Evolutionary conservation across 2,797 vertebrate species (phyloP).

Genomic region (Sebastes variabilis): DNA sequence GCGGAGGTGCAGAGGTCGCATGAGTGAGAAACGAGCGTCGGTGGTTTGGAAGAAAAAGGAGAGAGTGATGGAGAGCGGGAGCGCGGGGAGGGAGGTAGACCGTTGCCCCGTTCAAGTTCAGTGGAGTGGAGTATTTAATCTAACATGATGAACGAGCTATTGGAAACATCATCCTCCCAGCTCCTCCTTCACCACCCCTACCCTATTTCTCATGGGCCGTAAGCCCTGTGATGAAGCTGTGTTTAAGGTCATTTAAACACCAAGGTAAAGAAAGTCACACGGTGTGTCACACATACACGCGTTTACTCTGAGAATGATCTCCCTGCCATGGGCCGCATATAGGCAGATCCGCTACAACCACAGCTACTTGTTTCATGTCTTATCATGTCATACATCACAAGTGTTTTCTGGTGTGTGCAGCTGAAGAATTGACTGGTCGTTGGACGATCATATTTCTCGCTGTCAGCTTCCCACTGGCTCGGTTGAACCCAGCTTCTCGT

Average conservation of each 20-base stretch:
- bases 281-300: slow-evolving; percentile 6
- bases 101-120: slow-evolving; percentile 77
- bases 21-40: slow-evolving; percentile 48
- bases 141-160: slow-evolving; percentile 85
- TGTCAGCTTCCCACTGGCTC: not conserved
- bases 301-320: slow-evolving; percentile 12
- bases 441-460: slow-evolving; percentile 6
- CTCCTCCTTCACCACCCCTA: slow-evolving; percentile 54
- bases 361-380: slow-evolving; percentile 14
- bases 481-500: not conserved
- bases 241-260: slow-evolving; percentile 73
- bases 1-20: slow-evolving; percentile 28
- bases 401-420: not conserved
- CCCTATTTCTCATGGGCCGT: slow-evolving; percentile 53
- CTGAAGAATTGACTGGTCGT: slow-evolving; percentile 23
- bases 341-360: slow-evolving; percentile 14
- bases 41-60: slow-evolving; percentile 46
- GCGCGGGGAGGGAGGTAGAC: slow-evolving; percentile 58
- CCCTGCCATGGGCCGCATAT: not conserved
- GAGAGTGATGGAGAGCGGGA: slow-evolving; percentile 65
- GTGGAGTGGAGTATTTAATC: slow-evolving; percentile 86
- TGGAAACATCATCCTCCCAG: slow-evolving; percentile 67
- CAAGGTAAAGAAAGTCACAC: slow-evolving; percentile 65
- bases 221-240: slow-evolving; percentile 63
- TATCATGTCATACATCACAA: slow-evolving; percentile 38